phyloP scores from a whole-genome alignment of 2,888 invertebrate genomes.

The Meiosimyza decipiens region DNA sequence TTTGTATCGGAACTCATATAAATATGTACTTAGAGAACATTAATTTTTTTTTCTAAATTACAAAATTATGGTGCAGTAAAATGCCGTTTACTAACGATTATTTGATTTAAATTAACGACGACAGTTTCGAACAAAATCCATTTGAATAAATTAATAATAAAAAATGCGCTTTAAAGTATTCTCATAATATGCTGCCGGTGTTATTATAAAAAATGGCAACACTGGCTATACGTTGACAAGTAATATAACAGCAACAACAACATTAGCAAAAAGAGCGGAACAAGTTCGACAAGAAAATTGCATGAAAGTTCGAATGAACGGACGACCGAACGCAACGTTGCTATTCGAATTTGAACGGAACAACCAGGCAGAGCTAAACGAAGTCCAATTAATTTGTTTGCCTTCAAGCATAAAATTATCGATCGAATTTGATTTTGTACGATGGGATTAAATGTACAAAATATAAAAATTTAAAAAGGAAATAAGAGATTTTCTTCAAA shows the following conservation, averaged over 20 bases:
- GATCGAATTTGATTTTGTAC: slow-evolving; percentile 30
- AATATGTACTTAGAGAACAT: no score
- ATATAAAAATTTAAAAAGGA: not conserved
- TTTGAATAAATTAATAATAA: no score
- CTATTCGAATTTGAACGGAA: no score
- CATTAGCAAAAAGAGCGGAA: not conserved
- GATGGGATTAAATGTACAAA: not conserved
- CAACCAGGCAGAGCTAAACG: slow-evolving; percentile 20
- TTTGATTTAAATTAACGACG: no score
- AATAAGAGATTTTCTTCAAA: no score
- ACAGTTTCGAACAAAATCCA: no score
- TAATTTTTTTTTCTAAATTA: no score
- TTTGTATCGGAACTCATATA: no score
- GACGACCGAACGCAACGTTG: not conserved
- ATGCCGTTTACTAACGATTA: no score
- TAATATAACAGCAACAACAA: not conserved
- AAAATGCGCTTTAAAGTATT: no score
- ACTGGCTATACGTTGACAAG: not conserved
- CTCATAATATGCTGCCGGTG: no score
- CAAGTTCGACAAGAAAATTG: not conserved
- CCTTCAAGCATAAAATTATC: slow-evolving; percentile 39
- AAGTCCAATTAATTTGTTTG: slow-evolving; percentile 38
- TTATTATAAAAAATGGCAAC: slow-evolving; percentile 1
- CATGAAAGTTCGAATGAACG: not conserved
- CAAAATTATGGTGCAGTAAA: no score